Percentiles rank a stretch among this genome's conserved stretches.
Evolutionary conservation across 92 coral and sea anemone species (phyloP).

Genomic region (Isaurus tuberculatus): DNA sequence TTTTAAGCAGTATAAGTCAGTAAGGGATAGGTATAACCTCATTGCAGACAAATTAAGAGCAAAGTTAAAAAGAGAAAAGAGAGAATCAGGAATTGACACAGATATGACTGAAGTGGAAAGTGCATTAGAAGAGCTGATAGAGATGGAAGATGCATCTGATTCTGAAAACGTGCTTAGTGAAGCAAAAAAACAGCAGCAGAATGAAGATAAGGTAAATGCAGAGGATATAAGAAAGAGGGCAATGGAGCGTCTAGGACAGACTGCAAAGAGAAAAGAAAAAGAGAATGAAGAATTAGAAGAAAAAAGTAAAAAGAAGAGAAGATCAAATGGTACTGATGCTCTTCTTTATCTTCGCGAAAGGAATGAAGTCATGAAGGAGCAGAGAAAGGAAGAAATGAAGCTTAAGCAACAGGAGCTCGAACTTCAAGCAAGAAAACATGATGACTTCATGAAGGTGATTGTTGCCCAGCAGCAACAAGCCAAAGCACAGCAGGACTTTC

Average conservation of each 20-base stretch:
- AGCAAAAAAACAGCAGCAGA: background rate
- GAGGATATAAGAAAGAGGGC: slow-evolving; percentile 14
- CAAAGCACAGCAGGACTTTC: background rate
- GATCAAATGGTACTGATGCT: background rate
- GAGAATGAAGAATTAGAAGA: background rate
- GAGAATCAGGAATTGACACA: slow-evolving; percentile 16
- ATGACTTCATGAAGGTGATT: slow-evolving; percentile 2
- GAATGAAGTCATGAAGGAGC: too few relatives aligned
- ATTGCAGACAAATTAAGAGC: slow-evolving; percentile 19
- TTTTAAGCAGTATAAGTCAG: background rate
- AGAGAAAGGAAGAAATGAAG: too few relatives aligned
- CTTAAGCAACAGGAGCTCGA: background rate
- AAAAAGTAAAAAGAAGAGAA: background rate
- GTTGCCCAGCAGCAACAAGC: background rate
- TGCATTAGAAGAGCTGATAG: background rate
- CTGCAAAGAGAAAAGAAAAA: background rate
- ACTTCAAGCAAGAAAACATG: background rate
- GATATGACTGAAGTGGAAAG: slow-evolving; percentile 10
- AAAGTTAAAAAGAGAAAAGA: slow-evolving; percentile 20
- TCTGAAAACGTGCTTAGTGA: background rate
- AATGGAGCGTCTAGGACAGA: slow-evolving; percentile 9
- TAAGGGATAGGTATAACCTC: slow-evolving; percentile 10
- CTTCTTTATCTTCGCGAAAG: too few relatives aligned
- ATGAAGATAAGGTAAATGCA: background rate
- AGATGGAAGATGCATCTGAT: background rate